Evolutionary conservation across 2,113 vertebrate genomes (phyloP).

Genomic region (Helogale parvula): DNA sequence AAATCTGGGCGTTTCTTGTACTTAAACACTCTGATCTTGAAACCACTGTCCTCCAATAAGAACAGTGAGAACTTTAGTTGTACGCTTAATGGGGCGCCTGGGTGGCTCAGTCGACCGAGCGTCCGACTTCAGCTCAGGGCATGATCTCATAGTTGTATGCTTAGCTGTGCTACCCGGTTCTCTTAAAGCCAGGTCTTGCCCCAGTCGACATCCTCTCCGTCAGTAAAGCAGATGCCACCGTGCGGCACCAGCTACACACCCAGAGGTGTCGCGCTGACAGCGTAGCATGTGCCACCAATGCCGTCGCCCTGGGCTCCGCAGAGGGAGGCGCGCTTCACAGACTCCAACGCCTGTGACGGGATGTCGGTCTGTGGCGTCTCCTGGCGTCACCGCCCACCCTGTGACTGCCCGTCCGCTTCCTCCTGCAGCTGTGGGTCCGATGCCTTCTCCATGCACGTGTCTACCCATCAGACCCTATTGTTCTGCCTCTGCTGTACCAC

Average conservation of each 20-base stretch:
- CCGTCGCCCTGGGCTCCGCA: accelerated
- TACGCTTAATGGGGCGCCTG: no score
- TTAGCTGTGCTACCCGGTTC: accelerated
- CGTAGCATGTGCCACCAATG: accelerated
- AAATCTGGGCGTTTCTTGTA: neutral
- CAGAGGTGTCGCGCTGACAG: accelerated
- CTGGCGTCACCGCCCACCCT: neutral
- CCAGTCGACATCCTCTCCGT: neutral
- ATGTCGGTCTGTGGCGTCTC: accelerated
- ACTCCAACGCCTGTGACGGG: accelerated
- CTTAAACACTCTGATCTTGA: neutral
- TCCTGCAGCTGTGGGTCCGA: neutral
- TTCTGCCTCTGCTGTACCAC: neutral
- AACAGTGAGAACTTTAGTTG: neutral
- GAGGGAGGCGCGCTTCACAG: accelerated
- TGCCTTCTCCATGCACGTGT: neutral
- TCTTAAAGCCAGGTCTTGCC: neutral
- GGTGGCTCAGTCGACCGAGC: no score
- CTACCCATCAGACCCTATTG: neutral
- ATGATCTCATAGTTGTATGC: accelerated
- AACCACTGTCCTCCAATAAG: neutral
- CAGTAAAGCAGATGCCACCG: neutral
- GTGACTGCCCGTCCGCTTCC: neutral
- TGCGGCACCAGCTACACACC: accelerated
- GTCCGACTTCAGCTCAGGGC: no score